Percentiles rank a stretch among this genome's conserved stretches.
phyloP scores from a whole-genome alignment of 2,888 invertebrate genomes.

The Drosophila neonasuta region DNA sequence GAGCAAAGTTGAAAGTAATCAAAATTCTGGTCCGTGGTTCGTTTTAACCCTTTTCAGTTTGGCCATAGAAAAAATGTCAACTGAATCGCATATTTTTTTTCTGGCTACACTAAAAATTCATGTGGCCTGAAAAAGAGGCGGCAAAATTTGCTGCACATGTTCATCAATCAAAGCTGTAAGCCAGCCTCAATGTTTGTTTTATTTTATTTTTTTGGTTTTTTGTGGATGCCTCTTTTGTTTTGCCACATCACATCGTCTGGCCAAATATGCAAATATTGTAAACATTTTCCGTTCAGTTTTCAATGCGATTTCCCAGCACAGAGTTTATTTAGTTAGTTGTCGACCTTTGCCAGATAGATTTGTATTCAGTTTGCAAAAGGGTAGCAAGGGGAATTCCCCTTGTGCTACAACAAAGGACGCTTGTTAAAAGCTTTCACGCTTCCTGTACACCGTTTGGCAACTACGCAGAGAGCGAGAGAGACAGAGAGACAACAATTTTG shows the following conservation, averaged over 20 bases:
- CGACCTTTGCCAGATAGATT: slow-evolving; percentile 15
- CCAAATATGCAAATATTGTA: slow-evolving; percentile 65
- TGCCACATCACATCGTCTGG: slow-evolving; percentile 29
- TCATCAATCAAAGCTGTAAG: slow-evolving; percentile 72
- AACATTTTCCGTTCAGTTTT: slow-evolving; percentile 47
- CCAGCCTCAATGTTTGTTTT: slow-evolving; percentile 34
- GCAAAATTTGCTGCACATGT: slow-evolving; percentile 63
- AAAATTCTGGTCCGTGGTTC: slow-evolving; percentile 59
- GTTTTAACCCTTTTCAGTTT: slow-evolving; percentile 46
- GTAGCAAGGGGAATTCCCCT: neutral
- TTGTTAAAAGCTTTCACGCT: slow-evolving; percentile 61
- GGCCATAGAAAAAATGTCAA: slow-evolving; percentile 55
- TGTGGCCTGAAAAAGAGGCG: slow-evolving; percentile 40
- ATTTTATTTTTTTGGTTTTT: slow-evolving; percentile 18
- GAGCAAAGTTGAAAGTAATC: slow-evolving; percentile 71
- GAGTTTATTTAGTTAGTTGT: slow-evolving; percentile 23
- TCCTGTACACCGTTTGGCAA: slow-evolving; percentile 43
- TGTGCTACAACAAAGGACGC: slow-evolving; percentile 58
- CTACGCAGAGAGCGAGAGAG: neutral
- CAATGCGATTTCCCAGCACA: slow-evolving; percentile 39
- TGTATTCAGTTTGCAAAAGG: slow-evolving; percentile 3
- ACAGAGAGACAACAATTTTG: slow-evolving; percentile 36
- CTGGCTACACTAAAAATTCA: slow-evolving; percentile 53
- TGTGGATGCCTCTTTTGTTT: slow-evolving; percentile 25
- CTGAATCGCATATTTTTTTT: slow-evolving; percentile 39